Evolutionary conservation across 2,797 vertebrate species (phyloP).

Genomic region (Bucorvus abyssinicus): DNA sequence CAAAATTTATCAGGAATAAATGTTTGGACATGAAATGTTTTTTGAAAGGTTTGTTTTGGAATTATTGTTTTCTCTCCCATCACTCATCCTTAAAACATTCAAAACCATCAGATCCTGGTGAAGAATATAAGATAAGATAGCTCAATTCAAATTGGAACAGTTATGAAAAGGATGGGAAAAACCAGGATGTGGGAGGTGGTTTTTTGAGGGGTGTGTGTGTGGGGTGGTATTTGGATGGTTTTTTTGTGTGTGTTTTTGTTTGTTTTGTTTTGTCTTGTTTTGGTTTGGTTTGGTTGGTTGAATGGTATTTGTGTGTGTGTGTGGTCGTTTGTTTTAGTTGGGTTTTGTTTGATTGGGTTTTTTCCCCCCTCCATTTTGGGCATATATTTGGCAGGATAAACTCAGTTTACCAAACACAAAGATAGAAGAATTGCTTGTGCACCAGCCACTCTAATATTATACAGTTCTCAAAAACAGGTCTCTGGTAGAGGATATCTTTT

Average conservation of each 20-base stretch:
- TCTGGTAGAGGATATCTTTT: background rate
- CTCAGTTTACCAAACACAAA: background rate
- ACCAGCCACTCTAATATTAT: background rate
- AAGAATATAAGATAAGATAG: background rate
- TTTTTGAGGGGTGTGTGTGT: background rate
- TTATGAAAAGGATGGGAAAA: background rate
- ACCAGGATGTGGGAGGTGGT: background rate
- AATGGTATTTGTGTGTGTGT: no score
- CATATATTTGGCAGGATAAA: background rate
- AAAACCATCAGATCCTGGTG: background rate
- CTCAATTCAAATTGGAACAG: background rate
- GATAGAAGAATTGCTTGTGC: background rate
- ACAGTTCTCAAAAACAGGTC: background rate
- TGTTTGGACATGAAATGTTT: background rate
- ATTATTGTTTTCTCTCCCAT: background rate
- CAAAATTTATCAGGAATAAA: background rate
- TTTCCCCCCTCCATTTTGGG: background rate
- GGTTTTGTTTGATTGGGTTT: background rate
- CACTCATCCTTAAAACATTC: background rate
- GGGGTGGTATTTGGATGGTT: background rate
- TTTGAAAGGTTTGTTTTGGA: background rate
- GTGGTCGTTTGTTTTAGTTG: background rate
- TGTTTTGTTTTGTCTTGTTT: background rate
- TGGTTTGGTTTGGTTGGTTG: background rate
- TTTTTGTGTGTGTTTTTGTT: background rate